Percentiles rank a stretch among this genome's conserved stretches.
Conservation (phyloP, 2,888 invertebrate species). For the Eupithecia abbreviata region DNA sequence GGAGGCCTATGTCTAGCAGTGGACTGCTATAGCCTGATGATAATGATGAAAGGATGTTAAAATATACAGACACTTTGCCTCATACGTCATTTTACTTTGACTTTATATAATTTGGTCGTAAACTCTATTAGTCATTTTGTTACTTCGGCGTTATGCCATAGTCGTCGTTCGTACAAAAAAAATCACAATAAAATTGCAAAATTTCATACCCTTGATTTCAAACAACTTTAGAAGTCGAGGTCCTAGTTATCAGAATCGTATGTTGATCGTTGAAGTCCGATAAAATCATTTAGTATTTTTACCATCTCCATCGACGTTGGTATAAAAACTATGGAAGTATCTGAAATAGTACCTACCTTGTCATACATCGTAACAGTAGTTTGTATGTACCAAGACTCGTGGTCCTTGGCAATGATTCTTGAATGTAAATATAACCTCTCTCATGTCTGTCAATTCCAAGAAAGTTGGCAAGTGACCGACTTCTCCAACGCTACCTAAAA, state of each 20-base stretch:
- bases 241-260: background rate
- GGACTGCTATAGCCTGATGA: too few species aligned
- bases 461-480: constrained; percentile 77
- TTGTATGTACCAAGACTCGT: background rate
- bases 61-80: too few species aligned
- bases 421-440: constrained; percentile 77
- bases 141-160: too few species aligned
- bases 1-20: too few species aligned
- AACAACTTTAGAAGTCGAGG: background rate
- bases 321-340: background rate
- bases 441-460: constrained; percentile 75
- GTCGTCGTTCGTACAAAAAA: background rate
- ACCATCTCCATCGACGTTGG: background rate
- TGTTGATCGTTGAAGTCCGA: background rate
- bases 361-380: too few species aligned
- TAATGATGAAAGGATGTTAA: too few species aligned
- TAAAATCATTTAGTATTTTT: background rate
- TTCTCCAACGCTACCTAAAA: constrained; percentile 60
- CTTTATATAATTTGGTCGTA: too few species aligned
- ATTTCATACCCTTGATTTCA: background rate
- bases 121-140: too few species aligned
- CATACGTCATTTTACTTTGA: too few species aligned
- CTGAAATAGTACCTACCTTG: background rate
- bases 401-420: constrained; percentile 79
- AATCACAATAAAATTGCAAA: background rate